These are phyloP conservation scores for Glossophaga mutica DNA, from an alignment of 2,797 vertebrate genomes.

Conservation along the genomic window DNA sequence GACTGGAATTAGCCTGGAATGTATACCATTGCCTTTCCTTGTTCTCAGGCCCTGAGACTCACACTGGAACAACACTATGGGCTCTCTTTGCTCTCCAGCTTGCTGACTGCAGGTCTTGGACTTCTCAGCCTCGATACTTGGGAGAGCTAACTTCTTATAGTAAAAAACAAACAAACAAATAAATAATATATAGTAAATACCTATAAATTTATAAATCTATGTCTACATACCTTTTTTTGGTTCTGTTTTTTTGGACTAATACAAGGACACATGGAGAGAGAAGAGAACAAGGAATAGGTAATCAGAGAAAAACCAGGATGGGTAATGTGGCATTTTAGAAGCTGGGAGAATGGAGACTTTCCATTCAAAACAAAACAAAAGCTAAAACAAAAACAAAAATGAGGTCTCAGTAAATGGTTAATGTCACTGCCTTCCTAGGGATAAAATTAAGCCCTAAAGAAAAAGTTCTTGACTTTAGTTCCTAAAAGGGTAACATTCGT, in stretches of 20 bases:
- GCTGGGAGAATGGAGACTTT: neutral
- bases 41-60: neutral
- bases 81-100: neutral
- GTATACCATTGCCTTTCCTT: neutral
- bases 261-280: neutral
- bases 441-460: neutral
- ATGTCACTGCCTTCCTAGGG: neutral
- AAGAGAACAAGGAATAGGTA: neutral
- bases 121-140: neutral
- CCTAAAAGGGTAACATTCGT: neutral
- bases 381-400: neutral
- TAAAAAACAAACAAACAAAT: neutral
- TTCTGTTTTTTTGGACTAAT: neutral
- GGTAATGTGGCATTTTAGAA: neutral
- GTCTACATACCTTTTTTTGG: neutral
- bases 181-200: neutral
- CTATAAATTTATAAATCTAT: neutral
- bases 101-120: neutral
- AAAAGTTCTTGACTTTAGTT: neutral
- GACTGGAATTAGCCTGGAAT: neutral
- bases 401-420: neutral
- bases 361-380: neutral
- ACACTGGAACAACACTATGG: neutral
- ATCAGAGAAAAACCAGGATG: neutral
- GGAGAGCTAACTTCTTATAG: neutral